These are phyloP conservation scores for Tapera naevia DNA, from an alignment of 2,797 vertebrate genomes.

Conservation along the genomic window DNA sequence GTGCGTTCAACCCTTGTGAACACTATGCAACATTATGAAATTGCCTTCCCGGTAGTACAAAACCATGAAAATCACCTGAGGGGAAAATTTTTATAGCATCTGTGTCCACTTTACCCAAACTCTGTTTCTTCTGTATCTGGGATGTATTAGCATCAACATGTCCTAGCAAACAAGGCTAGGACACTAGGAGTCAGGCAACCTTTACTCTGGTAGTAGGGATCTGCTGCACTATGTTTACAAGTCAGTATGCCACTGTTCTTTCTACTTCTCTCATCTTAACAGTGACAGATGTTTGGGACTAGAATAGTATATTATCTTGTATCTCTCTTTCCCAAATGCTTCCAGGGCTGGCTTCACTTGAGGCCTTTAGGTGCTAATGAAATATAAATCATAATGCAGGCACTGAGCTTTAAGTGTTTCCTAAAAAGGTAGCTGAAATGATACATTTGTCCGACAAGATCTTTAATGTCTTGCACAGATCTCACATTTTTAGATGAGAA, in stretches of 20 bases:
- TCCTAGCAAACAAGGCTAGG: neutral
- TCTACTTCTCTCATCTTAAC: neutral
- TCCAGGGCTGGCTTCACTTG: neutral
- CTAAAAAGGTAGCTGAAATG: neutral
- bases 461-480: neutral
- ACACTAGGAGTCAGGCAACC: neutral
- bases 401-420: neutral
- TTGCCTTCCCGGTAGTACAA: neutral
- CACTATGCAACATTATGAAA: neutral
- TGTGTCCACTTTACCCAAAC: neutral
- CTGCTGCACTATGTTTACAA: neutral
- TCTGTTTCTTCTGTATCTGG: neutral
- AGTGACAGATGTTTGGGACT: neutral
- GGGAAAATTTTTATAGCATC: neutral
- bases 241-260: fast-evolving
- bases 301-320: neutral
- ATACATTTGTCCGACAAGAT: neutral
- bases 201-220: neutral
- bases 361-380: neutral
- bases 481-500: neutral
- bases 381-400: conserved; percentile 18
- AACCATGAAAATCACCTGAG: neutral
- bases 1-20: neutral
- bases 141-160: neutral
- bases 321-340: neutral